Evolutionary conservation across 2,888 invertebrate species (phyloP).

Genomic region (Carterocephalus palaemon): DNA sequence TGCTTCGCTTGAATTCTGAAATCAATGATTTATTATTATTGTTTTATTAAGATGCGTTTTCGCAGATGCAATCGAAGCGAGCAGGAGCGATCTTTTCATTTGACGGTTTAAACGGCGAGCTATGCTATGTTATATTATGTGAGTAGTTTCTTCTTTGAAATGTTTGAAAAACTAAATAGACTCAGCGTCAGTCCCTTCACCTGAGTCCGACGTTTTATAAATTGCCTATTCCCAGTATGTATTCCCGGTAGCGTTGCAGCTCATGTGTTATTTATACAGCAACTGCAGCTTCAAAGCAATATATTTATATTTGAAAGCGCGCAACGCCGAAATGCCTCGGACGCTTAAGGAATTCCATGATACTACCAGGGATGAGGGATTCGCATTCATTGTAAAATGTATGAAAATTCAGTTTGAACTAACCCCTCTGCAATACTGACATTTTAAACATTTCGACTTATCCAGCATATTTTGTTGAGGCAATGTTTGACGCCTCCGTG

Average conservation of each 20-base stretch:
- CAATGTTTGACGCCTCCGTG: too few relatives aligned
- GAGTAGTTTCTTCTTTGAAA: background rate
- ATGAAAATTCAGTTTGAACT: too few relatives aligned
- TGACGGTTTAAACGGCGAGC: too few relatives aligned
- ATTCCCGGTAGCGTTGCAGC: slow-evolving; percentile 15
- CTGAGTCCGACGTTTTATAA: slow-evolving; percentile 29
- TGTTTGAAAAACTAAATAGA: background rate
- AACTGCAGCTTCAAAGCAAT: slow-evolving; percentile 24
- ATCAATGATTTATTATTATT: too few relatives aligned
- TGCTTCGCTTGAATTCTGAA: too few relatives aligned
- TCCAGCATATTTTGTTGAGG: too few relatives aligned
- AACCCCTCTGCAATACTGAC: too few relatives aligned
- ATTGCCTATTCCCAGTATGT: slow-evolving; percentile 32
- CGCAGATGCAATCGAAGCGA: too few relatives aligned
- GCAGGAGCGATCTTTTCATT: too few relatives aligned
- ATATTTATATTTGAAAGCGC: slow-evolving; percentile 31
- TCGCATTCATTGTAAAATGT: slow-evolving; percentile 23
- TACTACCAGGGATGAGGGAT: slow-evolving; percentile 1
- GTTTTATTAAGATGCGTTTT: too few relatives aligned
- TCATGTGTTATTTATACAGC: slow-evolving; percentile 37
- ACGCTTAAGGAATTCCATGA: slow-evolving; percentile 14
- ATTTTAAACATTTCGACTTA: too few relatives aligned
- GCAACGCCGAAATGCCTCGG: slow-evolving; percentile 15
- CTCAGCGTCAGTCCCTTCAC: slow-evolving; percentile 26
- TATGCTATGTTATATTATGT: too few relatives aligned